Base-by-base conservation (phyloP, 2,113 vertebrate species). In the Menura novaehollandiae region DNA sequence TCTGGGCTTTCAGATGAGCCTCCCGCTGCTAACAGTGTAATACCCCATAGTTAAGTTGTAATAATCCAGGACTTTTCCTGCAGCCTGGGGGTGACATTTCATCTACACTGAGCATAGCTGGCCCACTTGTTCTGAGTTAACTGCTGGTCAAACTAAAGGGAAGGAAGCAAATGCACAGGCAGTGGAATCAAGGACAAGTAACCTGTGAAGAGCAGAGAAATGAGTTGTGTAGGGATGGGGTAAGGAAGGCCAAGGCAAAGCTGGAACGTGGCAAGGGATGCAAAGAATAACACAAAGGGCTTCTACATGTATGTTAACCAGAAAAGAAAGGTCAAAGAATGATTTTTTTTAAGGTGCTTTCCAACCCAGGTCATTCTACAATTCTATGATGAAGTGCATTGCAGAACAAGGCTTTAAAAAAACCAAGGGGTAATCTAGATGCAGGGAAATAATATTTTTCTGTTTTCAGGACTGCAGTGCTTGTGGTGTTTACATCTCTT, bases 401-500 rank as follows among this genome's bases (percentile, higher is more conserved):
- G 28, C 62, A 88, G 66, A 95, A 69, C 10, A 63, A 87, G 35
- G 41, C 19, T 69, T 72, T 47, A 27, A 49, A 67, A 72, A 35
- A 2, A n/a, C n/a, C 9, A 35, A 30, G 56, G 39, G 44, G 28
- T 60, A 33, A 33, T 22, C 15, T 69, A 28, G 22, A 76, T 37
- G 26, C 39, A 7, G 35, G 39, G 11, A 71, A 91, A 52, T 41
- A 13, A 66, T 12, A 19, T 10, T 32, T 30, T 75, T 15, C 90
- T 66, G 43, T 79, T 85, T 91, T 63, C 87, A 93, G 88, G 85
- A 86, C 88, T 97, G 88, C 66, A 35, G 94, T 96, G 94, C 82
- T 95, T 95, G 95, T 63, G 68, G 88, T 95, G 93, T 60, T 95
- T 18, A 27, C 11, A 4, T 52, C 78, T 49, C 85, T 95, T 89